phyloP scores from a whole-genome alignment of 2,797 vertebrate species.

The Telmatherina bonti region DNA sequence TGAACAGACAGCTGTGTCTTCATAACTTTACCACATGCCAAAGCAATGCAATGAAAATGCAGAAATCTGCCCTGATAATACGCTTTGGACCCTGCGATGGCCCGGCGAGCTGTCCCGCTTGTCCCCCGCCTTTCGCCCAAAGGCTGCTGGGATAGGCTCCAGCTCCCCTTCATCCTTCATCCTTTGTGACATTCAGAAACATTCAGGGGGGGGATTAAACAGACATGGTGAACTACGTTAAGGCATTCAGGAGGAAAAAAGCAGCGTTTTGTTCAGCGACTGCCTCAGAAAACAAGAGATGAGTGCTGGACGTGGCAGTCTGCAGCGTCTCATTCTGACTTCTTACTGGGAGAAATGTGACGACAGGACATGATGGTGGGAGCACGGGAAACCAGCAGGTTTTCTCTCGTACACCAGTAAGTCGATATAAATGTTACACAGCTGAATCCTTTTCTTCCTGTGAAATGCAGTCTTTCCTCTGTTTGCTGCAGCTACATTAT shows the following conservation, averaged over 20 bases:
- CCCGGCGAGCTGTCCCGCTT: too few species aligned
- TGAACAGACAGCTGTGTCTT: too few species aligned
- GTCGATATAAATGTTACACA: slow-evolving; percentile 63
- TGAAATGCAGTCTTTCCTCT: slow-evolving; percentile 49
- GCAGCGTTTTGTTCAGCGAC: not conserved
- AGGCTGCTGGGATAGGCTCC: too few species aligned
- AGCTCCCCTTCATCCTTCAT: slow-evolving; percentile 52
- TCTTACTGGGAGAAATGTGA: slow-evolving; percentile 19
- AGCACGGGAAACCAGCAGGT: slow-evolving; percentile 24
- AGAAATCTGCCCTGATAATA: not conserved
- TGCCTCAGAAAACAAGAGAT: not conserved
- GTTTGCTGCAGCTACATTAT: slow-evolving; percentile 65
- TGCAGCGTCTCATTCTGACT: slow-evolving; percentile 19
- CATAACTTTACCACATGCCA: too few species aligned
- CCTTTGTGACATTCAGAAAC: slow-evolving; percentile 76
- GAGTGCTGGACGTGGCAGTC: slow-evolving; percentile 22
- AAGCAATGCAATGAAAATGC: not conserved
- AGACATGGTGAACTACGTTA: slow-evolving; percentile 24
- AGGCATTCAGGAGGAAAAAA: slow-evolving; percentile 44
- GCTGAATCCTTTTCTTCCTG: slow-evolving; percentile 47
- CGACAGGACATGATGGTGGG: not conserved
- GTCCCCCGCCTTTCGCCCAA: too few species aligned
- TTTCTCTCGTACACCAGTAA: slow-evolving; percentile 38
- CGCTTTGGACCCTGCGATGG: not conserved
- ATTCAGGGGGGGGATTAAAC: slow-evolving; percentile 30